A percentile compares a stretch with the other conserved stretches of the same genome.
Conservation (phyloP, 2,797 vertebrate species). For the Notolepis coatsorum region DNA sequence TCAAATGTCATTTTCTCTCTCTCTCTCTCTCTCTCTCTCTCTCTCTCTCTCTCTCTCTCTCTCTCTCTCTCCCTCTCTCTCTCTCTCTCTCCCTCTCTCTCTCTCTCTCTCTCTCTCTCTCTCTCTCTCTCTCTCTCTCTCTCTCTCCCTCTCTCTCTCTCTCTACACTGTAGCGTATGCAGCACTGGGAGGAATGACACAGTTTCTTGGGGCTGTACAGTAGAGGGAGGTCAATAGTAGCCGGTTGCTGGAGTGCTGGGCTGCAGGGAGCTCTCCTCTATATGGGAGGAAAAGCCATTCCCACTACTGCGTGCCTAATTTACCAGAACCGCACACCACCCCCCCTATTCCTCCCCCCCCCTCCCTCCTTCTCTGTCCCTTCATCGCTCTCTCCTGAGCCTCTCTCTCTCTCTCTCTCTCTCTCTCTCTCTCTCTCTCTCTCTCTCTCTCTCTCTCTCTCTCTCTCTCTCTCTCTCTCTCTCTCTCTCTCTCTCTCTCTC, state of each 20-base stretch:
- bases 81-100: too few relatives aligned
- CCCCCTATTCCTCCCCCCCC: neutral
- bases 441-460: neutral
- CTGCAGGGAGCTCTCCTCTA: conserved; percentile 30
- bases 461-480: neutral
- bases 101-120: too few relatives aligned
- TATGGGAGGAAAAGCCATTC: conserved; percentile 22
- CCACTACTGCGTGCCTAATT: conserved; percentile 45
- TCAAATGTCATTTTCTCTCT: too few relatives aligned
- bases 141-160: too few relatives aligned
- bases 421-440: neutral
- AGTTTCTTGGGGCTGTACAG: neutral
- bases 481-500: neutral
- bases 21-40: too few relatives aligned
- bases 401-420: neutral
- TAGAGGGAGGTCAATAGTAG: neutral
- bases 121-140: too few relatives aligned
- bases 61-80: too few relatives aligned
- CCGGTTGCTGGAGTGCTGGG: conserved; percentile 10
- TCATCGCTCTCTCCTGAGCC: neutral
- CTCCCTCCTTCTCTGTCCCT: neutral
- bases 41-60: too few relatives aligned
- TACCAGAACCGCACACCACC: conserved; percentile 28
- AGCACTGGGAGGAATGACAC: too few relatives aligned
- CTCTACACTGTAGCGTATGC: too few relatives aligned